Conservation (phyloP, 2,797 vertebrate genomes). For the Antrozous pallidus region DNA sequence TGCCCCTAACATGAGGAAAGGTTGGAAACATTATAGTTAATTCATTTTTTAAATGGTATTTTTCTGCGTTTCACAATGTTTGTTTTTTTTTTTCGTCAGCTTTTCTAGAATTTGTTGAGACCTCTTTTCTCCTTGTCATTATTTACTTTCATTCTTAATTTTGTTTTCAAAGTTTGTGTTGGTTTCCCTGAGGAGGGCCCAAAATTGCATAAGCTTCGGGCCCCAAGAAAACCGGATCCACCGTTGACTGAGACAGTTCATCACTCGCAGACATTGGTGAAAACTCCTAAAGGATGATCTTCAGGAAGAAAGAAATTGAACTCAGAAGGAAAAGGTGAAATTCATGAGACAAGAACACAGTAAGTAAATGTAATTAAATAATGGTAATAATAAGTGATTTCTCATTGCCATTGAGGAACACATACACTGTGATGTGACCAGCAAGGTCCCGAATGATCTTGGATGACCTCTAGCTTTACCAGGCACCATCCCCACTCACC, state of each 20-base stretch:
- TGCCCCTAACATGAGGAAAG: background rate
- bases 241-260: background rate
- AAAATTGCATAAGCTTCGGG: background rate
- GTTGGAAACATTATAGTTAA: background rate
- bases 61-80: background rate
- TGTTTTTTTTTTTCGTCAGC: background rate
- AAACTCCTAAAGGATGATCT: background rate
- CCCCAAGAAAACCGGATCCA: background rate
- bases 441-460: background rate
- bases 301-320: background rate
- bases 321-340: background rate
- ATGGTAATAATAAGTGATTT: background rate
- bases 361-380: background rate
- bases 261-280: background rate
- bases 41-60: background rate
- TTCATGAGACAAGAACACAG: background rate
- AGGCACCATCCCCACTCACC: rapidly evolving
- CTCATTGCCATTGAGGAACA: background rate
- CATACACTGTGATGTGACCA: background rate
- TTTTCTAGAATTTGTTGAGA: background rate
- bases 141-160: slow-evolving; percentile 18
- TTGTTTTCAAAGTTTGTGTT: background rate
- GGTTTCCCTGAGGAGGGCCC: background rate
- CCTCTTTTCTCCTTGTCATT: background rate
- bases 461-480: background rate